phyloP scores from a whole-genome alignment of 1,140 invertebrate species.

The Drosophila saltans region DNA sequence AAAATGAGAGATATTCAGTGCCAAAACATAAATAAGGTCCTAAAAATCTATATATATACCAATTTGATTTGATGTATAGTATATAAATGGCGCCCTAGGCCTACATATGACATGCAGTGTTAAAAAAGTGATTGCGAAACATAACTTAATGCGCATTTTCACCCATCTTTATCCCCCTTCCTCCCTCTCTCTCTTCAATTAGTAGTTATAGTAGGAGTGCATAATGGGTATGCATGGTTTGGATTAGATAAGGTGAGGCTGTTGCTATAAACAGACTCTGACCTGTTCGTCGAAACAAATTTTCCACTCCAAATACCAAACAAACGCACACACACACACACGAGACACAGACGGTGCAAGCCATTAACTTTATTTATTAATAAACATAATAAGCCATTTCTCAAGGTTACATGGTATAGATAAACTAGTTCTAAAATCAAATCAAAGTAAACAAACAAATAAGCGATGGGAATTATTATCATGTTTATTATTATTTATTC shows the following conservation, averaged over 20 bases:
- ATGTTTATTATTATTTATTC: background rate
- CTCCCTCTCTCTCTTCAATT: background rate
- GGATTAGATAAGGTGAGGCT: constrained; percentile 19
- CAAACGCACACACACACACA: constrained; percentile 19
- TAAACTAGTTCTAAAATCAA: constrained; percentile 29
- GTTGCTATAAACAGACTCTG: constrained; percentile 21
- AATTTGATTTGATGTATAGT: background rate
- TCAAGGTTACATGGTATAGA: constrained; percentile 25
- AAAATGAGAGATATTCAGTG: constrained; percentile 12
- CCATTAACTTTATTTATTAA: constrained; percentile 6
- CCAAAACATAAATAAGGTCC: constrained; percentile 32
- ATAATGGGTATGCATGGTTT: constrained; percentile 28
- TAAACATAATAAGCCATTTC: constrained; percentile 31
- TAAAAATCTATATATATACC: constrained; percentile 3
- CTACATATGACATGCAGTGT: background rate
- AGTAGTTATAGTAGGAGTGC: background rate
- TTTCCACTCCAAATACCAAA: constrained; percentile 46
- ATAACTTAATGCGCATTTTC: constrained; percentile 2
- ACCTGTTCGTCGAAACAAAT: constrained; percentile 26
- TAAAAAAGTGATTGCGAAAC: background rate
- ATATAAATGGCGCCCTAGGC: constrained; percentile 18
- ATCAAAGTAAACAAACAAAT: constrained; percentile 38
- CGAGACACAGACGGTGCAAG: background rate
- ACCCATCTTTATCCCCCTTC: background rate
- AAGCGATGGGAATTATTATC: background rate